A percentile compares a stretch with the other conserved stretches of the same genome.
These are phyloP conservation scores for Brienomyrus brachyistius DNA, from an alignment of 2,113 vertebrate species.

Conservation along the genomic window DNA sequence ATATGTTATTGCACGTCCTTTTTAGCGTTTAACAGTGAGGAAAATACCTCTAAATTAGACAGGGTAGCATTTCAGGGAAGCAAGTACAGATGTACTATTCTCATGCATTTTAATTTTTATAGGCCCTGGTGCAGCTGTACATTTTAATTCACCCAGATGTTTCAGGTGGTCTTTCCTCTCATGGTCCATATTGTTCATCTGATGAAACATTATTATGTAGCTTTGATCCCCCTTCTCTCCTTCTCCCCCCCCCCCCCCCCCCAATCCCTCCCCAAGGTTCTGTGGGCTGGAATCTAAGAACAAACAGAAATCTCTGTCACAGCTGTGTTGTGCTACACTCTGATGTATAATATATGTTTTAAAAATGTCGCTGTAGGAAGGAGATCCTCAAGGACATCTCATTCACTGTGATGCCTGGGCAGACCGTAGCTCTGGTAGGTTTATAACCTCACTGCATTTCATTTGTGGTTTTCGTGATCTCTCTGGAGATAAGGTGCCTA, in stretches of 20 bases:
- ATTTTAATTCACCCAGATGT: neutral
- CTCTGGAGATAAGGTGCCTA: neutral
- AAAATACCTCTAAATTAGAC: neutral
- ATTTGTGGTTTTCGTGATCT: neutral
- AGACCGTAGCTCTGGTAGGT: slow-evolving; percentile 86
- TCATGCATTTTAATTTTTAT: neutral
- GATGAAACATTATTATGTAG: neutral
- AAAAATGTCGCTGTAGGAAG: slow-evolving; percentile 49
- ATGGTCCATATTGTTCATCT: neutral
- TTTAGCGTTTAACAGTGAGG: neutral
- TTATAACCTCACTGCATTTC: neutral
- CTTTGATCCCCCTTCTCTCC: neutral
- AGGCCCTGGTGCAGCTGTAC: neutral
- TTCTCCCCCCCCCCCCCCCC: too few relatives aligned
- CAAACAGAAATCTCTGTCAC: neutral
- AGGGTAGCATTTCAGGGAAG: neutral
- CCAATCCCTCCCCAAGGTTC: neutral
- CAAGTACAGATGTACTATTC: neutral
- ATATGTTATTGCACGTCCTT: neutral
- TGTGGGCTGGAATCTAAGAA: neutral
- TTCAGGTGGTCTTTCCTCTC: neutral
- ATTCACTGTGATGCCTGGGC: slow-evolving; percentile 86
- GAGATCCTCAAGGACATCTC: slow-evolving; percentile 84
- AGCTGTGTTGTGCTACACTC: neutral
- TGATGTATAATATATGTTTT: neutral